Evolutionary conservation across 2,888 invertebrate genomes (phyloP).

Genomic region (Trissolcus japonicus): DNA sequence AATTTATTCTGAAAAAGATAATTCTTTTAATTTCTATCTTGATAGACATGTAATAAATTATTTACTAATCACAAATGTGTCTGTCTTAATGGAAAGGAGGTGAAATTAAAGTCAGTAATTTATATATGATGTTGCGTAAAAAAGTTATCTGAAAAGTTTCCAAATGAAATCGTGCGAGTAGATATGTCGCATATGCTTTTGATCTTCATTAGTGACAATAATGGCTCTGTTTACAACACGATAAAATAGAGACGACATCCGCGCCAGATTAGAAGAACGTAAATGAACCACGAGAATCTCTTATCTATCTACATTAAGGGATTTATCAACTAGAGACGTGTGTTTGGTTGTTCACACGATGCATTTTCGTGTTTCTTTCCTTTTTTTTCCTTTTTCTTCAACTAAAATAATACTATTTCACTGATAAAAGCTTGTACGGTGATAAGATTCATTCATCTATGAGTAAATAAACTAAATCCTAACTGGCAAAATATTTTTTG

Average conservation of each 20-base stretch:
- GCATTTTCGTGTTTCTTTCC: conserved; percentile 37
- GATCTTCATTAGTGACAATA: conserved; percentile 50
- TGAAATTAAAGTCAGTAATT: background rate
- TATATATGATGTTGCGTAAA: conserved; percentile 1
- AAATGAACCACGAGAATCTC: conserved; percentile 39
- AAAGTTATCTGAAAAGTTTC: background rate
- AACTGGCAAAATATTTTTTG: background rate
- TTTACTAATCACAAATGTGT: no score
- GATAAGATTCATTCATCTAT: conserved; percentile 31
- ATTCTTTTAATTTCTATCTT: no score
- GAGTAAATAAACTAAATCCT: background rate
- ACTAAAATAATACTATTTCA: conserved; percentile 26
- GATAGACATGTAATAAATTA: no score
- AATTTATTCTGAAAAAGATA: no score
- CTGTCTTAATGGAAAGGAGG: no score
- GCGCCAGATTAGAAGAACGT: conserved; percentile 45
- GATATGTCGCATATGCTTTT: conserved; percentile 20
- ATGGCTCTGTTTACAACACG: conserved; percentile 47
- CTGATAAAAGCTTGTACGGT: conserved; percentile 22
- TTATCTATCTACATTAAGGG: conserved; percentile 48
- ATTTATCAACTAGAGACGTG: conserved; percentile 46
- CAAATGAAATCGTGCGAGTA: background rate
- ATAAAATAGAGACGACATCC: conserved; percentile 54
- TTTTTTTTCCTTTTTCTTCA: background rate
- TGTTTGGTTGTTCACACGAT: conserved; percentile 35